phyloP scores from a whole-genome alignment of 2,888 invertebrate species.

The Punctoribates punctum region DNA sequence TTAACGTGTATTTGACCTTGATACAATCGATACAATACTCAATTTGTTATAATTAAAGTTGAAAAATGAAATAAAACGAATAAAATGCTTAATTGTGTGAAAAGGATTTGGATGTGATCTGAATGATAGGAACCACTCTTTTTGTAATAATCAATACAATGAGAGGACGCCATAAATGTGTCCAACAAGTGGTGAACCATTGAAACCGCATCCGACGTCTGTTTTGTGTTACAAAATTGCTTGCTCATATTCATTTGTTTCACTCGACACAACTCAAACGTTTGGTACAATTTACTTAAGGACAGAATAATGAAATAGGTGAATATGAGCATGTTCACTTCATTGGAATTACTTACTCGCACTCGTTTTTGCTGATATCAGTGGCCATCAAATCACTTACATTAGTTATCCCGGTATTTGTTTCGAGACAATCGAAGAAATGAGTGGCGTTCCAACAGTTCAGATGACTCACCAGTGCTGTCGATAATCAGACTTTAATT shows the following conservation, averaged over 20 bases:
- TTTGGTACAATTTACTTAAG: background rate
- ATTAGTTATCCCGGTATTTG: background rate
- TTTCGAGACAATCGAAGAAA: slow-evolving; percentile 39
- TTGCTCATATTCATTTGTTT: background rate
- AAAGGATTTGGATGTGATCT: no score
- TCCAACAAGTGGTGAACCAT: slow-evolving; percentile 21
- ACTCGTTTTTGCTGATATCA: slow-evolving; percentile 29
- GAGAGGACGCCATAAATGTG: slow-evolving; percentile 9
- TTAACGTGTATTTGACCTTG: no score
- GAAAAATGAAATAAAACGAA: no score
- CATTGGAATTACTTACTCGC: slow-evolving; percentile 34
- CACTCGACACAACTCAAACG: background rate
- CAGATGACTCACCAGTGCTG: slow-evolving; percentile 37
- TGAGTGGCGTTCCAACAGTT: slow-evolving; percentile 43
- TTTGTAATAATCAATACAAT: background rate
- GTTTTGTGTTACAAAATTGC: background rate
- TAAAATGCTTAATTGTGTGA: no score
- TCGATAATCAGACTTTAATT: background rate
- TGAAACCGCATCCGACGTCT: background rate
- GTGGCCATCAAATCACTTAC: slow-evolving; percentile 38
- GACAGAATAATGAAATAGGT: background rate
- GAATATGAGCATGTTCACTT: background rate
- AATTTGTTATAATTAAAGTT: no score
- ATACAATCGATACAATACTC: no score
- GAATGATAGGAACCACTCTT: background rate